phyloP scores from a whole-genome alignment of 2,797 vertebrate genomes.

The Enteromius argenteus region DNA sequence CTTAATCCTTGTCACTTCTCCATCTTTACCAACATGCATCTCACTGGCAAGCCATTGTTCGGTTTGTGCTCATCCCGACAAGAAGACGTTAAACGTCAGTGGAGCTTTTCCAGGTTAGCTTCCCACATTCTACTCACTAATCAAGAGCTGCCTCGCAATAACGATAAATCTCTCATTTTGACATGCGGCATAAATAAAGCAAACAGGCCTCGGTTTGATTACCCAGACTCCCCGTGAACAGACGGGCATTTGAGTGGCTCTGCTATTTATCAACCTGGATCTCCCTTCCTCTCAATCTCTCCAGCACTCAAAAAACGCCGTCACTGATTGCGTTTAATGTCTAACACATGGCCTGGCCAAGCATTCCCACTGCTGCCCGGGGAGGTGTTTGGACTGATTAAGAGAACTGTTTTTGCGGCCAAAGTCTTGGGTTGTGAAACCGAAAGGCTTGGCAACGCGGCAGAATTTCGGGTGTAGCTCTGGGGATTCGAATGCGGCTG shows the following conservation, averaged over 20 bases:
- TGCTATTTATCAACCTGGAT: constrained; percentile 68
- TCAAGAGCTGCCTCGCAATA: constrained; percentile 62
- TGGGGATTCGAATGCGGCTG: constrained; percentile 31
- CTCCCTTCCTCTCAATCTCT: constrained; percentile 64
- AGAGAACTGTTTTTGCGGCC: constrained; percentile 49
- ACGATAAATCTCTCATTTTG: constrained; percentile 67
- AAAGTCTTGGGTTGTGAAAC: constrained; percentile 44
- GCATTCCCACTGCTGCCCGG: constrained; percentile 60
- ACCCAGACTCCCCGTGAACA: constrained; percentile 64
- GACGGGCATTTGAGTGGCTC: constrained; percentile 66
- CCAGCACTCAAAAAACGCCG: constrained; percentile 59
- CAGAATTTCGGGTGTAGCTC: constrained; percentile 46
- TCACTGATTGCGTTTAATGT: constrained; percentile 70
- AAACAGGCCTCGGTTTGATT: constrained; percentile 65
- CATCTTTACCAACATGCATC: constrained; percentile 27
- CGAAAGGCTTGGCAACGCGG: constrained; percentile 37
- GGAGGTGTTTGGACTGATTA: constrained; percentile 58
- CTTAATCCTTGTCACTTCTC: constrained; percentile 50
- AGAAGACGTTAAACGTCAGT: constrained; percentile 57
- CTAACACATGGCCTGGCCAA: constrained; percentile 67
- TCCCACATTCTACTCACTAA: constrained; percentile 59
- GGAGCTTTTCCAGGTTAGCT: constrained; percentile 57
- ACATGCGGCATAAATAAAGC: constrained; percentile 68
- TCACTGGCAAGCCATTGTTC: background rate
- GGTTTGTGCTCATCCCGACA: constrained; percentile 46